Evolutionary conservation across 2,797 vertebrate species (phyloP).

Genomic region (Xiphorhynchus erythropygius): DNA sequence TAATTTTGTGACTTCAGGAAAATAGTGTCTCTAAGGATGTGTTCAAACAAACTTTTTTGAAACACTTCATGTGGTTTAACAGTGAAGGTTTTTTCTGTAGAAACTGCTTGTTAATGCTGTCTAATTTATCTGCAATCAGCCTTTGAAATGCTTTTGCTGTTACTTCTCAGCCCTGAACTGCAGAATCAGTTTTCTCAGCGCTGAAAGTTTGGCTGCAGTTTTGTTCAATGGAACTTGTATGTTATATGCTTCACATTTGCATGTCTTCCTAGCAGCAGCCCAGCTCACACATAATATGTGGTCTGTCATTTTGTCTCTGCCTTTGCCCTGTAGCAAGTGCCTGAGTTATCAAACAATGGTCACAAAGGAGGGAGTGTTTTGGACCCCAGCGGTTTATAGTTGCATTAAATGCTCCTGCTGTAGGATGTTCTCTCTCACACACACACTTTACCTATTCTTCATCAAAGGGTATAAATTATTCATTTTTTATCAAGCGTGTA

Average conservation of each 20-base stretch:
- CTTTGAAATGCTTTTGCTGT: not conserved
- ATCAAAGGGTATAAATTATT: not conserved
- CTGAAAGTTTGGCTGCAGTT: not conserved
- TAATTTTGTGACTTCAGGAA: not conserved
- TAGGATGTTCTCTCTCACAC: not conserved
- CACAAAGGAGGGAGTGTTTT: not conserved
- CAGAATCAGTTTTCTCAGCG: not conserved
- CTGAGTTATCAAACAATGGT: not conserved
- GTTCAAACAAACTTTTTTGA: not conserved
- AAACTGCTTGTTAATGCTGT: not conserved
- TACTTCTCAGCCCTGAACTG: not conserved
- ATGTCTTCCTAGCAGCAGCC: not conserved
- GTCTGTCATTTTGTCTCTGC: not conserved
- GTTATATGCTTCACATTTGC: not conserved
- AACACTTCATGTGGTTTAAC: not conserved
- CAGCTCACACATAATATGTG: accelerated
- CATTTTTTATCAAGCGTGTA: not conserved
- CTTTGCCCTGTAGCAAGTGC: not conserved
- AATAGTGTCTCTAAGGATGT: not conserved
- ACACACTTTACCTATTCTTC: not conserved
- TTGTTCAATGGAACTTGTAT: not conserved
- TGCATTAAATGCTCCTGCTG: not conserved
- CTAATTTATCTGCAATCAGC: not conserved
- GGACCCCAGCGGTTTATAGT: accelerated
- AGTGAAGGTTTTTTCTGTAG: not conserved